Evolutionary conservation across 2,113 vertebrate species (phyloP), one percentile per base, ranked within the genome.

Genomic region (Brevimyrus niger): DNA sequence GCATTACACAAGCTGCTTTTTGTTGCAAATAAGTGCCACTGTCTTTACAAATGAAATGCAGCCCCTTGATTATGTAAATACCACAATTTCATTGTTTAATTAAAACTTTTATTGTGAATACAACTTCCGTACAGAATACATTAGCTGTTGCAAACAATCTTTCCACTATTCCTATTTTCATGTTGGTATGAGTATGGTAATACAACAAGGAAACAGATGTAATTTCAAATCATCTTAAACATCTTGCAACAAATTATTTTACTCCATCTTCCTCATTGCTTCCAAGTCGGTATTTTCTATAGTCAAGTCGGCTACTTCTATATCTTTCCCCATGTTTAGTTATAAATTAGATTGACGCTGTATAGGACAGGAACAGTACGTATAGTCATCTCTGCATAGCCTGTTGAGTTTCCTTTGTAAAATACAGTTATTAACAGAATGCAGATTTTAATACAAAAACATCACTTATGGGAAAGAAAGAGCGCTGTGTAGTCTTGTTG

Each of bases 81-180:
- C 89, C 89, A 89, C 47, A 13, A 89, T 92, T 92, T 91, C 90
- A 93, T 94, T 93, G 94, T 93, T 94, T 92, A 82, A 95, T 94
- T 91, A 94, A 94, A 94, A 94, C 93, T 95, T 93, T 93, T 92
- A 94, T 93, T 90, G 85, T 87, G 85, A 15, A 53, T 87, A 87
- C 50, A 53, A 27, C 27, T 87, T 87, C 48, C 47, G 13, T 27
- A 87, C 44, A 50, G 27, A 87, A 53, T 91, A 73, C 89, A 83
- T 83, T 1, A 19, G 89, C 84, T 0, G 15, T 31, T 3, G 27
- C 2, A 82, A 87, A 88, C 89, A 42, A 87, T 17, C 87, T 84
- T 84, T 47, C 23, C 4, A 15, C 80, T 42, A 27, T 46, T 82
- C 31, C 88, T 38, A 47, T 83, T 83, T n/a, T 55, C 51, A 44